Conservation (phyloP, 2,113 vertebrate species). For the Uropsilus gracilis region DNA sequence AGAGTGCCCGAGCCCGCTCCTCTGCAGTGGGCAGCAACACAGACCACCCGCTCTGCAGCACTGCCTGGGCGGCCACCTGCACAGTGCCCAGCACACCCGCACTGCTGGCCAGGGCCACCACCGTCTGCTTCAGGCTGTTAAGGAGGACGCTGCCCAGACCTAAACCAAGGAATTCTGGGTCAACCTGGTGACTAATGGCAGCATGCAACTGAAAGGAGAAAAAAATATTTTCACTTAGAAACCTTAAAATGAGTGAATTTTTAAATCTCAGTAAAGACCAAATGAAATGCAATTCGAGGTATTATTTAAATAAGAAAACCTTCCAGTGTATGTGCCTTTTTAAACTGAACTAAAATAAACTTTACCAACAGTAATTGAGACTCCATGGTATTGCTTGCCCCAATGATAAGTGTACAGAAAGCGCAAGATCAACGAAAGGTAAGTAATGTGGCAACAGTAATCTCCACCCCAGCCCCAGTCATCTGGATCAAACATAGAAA, state of each 20-base stretch:
- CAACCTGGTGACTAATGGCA: constrained; percentile 97
- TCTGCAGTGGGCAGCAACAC: constrained; percentile 97
- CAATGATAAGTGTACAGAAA: background rate
- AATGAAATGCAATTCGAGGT: background rate
- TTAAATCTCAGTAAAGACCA: background rate
- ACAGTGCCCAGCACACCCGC: constrained; percentile 95
- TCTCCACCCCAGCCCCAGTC: background rate
- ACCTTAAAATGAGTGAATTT: background rate
- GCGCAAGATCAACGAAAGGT: background rate
- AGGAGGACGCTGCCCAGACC: constrained; percentile 94
- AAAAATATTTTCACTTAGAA: constrained; percentile 30
- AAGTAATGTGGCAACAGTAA: background rate
- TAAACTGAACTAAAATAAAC: background rate
- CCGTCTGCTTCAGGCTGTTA: constrained; percentile 97
- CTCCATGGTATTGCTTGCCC: background rate
- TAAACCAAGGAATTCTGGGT: constrained; percentile 95
- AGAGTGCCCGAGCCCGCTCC: constrained; percentile 95
- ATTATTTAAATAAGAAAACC: constrained; percentile 18
- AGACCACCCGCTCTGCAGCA: constrained; percentile 98
- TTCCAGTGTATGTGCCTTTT: background rate
- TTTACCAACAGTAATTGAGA: background rate
- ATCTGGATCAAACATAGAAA: background rate
- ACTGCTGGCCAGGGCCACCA: constrained; percentile 96
- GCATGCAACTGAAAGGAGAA: constrained; percentile 91
- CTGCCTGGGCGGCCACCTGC: constrained; percentile 95